Base-by-base conservation (phyloP, 2,797 vertebrate genomes). In the Enteromius argenteus region DNA sequence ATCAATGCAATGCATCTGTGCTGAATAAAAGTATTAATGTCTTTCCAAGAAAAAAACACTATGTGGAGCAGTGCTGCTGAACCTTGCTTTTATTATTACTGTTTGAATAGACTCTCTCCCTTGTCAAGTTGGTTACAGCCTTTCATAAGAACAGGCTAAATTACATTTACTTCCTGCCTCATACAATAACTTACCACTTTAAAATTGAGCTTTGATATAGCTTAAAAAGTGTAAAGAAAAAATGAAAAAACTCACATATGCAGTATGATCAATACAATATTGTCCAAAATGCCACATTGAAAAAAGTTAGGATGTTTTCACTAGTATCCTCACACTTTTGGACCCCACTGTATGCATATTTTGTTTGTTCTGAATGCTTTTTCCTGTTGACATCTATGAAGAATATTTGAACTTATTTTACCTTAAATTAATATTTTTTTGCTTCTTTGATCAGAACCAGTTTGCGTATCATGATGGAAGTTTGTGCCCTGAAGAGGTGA, bases 401-500 rank as follows among this genome's bases (percentile, higher is more conserved):
- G 27, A 15, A 58, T 58, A 15, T 62, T 27, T 62, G 5, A 27
- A 5, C 13, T 62, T 30, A 5, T 30, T 60, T 27, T 60, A 58
- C 5, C 14, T 60, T 11, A 27, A 53, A 5, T 80, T 56, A 27
- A 42, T 58, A 5, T 58, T 27, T 2, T 27, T 4, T 64, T 46
- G 9, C 14, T 69, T 4, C 23, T 60, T 14, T 76, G 27, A 68
- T 76, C 44, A 99, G 97, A 98, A 98, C 91, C 97, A 98, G 93
- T 99, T 98, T 90, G 95, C 96, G 21, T 98, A 98, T 71, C 93
- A 96, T 85, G 98, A 98, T 0, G 97, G 97, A 0, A 94, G 94
- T 30, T 94, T 96, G 0, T 88, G 80, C 85, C 27, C 88, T 0
- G 64, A 89, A 2, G 93, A 94, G 14, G 93, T 87, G 42, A 68